phyloP scores from a whole-genome alignment of 2,113 vertebrate species.

The Callaeas wilsoni region DNA sequence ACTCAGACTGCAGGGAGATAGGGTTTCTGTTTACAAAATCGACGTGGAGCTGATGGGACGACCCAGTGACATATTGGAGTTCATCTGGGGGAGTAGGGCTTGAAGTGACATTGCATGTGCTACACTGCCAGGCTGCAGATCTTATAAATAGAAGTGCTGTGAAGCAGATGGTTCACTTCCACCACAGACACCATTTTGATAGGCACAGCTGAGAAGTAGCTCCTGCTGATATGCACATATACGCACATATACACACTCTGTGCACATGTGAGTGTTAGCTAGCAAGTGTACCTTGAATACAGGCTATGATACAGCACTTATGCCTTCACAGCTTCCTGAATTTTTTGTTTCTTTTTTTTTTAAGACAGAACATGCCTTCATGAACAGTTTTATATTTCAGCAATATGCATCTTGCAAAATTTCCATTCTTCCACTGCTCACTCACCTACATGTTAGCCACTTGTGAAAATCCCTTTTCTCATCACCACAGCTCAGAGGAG shows the following conservation, averaged over 20 bases:
- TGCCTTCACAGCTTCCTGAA: not conserved
- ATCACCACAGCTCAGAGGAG: not conserved
- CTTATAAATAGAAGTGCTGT: constrained; percentile 43
- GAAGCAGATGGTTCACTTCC: constrained; percentile 44
- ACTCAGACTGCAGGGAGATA: constrained; percentile 46
- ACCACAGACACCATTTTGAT: constrained; percentile 46
- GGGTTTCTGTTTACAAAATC: constrained; percentile 59
- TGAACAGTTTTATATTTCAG: not conserved
- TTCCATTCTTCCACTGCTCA: not conserved
- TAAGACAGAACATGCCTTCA: not conserved
- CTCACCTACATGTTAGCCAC: not conserved
- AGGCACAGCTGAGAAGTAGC: constrained; percentile 35
- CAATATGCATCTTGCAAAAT: not conserved
- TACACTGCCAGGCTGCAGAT: constrained; percentile 2
- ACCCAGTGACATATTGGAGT: constrained; percentile 55
- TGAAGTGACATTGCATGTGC: constrained; percentile 22
- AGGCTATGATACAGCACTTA: not conserved
- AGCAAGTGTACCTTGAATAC: not conserved
- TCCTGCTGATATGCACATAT: constrained; percentile 3
- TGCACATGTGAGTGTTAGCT: not conserved
- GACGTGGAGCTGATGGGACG: constrained; percentile 24
- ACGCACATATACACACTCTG: not conserved
- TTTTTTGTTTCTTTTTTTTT: not conserved
- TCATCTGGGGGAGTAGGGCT: constrained; percentile 21
- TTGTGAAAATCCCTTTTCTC: not conserved